These are phyloP conservation scores for Cyclargus thomasi DNA, from an alignment of 1,140 invertebrate genomes.

Conservation along the genomic window DNA sequence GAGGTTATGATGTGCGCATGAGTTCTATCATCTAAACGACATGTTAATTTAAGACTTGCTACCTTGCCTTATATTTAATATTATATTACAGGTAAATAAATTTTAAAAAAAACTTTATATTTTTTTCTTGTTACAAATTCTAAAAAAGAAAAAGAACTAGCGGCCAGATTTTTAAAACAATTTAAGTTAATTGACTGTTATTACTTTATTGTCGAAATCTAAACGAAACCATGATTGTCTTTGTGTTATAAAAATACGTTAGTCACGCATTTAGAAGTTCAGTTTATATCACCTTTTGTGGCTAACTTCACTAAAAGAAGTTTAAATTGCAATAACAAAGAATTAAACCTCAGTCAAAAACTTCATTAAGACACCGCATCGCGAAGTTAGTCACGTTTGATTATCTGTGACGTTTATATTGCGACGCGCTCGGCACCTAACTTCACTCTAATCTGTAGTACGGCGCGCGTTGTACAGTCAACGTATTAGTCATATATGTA, in stretches of 20 bases:
- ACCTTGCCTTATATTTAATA: too few relatives aligned
- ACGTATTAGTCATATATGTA: background rate
- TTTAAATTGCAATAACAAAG: background rate
- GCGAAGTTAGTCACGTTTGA: background rate
- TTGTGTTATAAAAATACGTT: background rate
- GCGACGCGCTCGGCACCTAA: background rate
- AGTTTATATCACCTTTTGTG: background rate
- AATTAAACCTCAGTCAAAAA: too few relatives aligned
- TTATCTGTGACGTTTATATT: background rate
- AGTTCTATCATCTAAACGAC: background rate
- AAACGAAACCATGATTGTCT: background rate
- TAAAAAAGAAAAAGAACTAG: too few relatives aligned
- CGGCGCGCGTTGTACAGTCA: slow-evolving; percentile 12
- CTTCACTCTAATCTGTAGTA: background rate
- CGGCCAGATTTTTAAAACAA: background rate
- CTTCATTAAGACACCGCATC: background rate
- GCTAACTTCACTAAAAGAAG: background rate
- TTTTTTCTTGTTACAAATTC: too few relatives aligned
- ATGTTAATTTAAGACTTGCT: background rate
- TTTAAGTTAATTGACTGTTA: background rate
- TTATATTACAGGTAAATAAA: too few relatives aligned
- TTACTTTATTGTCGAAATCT: background rate
- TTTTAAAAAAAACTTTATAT: too few relatives aligned
- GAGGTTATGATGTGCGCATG: background rate
- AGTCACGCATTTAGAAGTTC: background rate